Conservation (phyloP, 2,113 vertebrate species). For the Macquaria ambigua region DNA sequence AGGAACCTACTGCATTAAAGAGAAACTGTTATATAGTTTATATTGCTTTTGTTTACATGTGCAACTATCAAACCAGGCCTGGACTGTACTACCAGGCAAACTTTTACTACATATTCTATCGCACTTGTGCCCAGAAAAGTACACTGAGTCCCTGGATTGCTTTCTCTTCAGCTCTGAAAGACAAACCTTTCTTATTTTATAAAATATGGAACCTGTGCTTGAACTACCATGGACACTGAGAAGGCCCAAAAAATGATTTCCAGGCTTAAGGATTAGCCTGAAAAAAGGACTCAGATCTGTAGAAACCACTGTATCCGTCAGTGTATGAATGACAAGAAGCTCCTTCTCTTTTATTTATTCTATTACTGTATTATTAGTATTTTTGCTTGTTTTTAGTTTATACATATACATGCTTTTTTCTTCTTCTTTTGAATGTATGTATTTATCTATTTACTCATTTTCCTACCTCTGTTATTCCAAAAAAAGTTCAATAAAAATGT, state of each 20-base stretch:
- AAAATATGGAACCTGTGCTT: not conserved
- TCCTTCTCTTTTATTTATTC: not conserved
- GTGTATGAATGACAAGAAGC: not conserved
- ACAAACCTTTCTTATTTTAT: not conserved
- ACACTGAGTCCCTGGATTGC: not conserved
- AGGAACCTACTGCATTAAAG: not conserved
- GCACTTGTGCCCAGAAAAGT: not conserved
- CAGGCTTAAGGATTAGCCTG: too few relatives aligned
- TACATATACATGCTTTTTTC: not conserved
- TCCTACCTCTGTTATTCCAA: too few relatives aligned
- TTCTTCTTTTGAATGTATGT: not conserved
- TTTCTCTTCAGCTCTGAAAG: not conserved
- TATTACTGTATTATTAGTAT: not conserved
- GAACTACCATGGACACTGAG: not conserved
- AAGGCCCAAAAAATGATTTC: not conserved
- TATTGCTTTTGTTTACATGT: not conserved
- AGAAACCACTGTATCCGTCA: too few relatives aligned
- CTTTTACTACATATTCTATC: not conserved
- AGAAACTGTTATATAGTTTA: conserved; percentile 3
- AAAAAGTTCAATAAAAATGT: not conserved
- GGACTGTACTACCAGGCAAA: not conserved
- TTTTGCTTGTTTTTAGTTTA: not conserved
- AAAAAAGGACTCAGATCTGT: too few relatives aligned
- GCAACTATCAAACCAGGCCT: not conserved
- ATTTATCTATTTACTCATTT: not conserved